Conservation (phyloP, 2,888 invertebrate genomes). For the Oxycera nigricornis region DNA sequence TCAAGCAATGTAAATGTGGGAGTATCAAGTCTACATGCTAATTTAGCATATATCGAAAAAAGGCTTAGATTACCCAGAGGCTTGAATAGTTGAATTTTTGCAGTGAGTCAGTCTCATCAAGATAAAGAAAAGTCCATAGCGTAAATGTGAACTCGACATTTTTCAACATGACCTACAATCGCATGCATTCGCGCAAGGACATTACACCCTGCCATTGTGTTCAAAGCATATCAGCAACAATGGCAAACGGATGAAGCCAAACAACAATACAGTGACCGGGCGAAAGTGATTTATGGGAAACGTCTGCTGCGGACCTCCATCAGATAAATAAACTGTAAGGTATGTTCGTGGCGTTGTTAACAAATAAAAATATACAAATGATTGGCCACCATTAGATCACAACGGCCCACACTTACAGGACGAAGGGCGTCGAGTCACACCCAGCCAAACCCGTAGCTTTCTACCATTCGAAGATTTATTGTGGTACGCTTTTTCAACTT, state of each 20-base stretch:
- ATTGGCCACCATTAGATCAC: slow-evolving; percentile 44
- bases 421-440: neutral
- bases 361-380: slow-evolving; percentile 48
- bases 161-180: neutral
- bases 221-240: neutral
- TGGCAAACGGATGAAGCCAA: neutral
- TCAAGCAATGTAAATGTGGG: too few species aligned
- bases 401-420: neutral
- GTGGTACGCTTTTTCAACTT: slow-evolving; percentile 29
- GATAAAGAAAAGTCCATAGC: neutral
- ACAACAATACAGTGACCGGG: slow-evolving; percentile 29
- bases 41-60: too few species aligned
- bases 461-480: slow-evolving; percentile 32
- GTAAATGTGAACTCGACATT: neutral
- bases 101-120: too few species aligned
- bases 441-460: neutral
- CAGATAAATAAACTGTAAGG: slow-evolving; percentile 48
- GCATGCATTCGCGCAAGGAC: neutral
- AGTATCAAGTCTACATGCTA: too few species aligned
- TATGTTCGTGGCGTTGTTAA: slow-evolving; percentile 47
- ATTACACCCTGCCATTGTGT: neutral
- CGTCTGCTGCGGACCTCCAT: slow-evolving; percentile 45
- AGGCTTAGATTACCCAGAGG: neutral
- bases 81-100: neutral
- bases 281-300: slow-evolving; percentile 46